phyloP scores from a whole-genome alignment of 2,113 vertebrate species.

The Agapornis roseicollis region DNA sequence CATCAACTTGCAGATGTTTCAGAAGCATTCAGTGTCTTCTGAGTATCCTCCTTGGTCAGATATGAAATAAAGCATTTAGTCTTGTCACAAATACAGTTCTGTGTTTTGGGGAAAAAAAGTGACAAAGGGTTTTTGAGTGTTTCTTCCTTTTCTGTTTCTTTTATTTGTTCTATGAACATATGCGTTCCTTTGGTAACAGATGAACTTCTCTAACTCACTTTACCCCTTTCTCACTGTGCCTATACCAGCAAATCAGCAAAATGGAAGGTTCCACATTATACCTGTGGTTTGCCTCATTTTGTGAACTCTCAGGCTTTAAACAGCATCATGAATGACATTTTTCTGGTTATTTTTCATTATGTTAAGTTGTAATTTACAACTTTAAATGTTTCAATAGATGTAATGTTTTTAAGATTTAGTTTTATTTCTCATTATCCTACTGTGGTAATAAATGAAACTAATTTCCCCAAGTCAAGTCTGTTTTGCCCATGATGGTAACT shows the following conservation, averaged over 20 bases:
- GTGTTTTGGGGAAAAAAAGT: neutral
- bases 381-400: neutral
- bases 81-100: neutral
- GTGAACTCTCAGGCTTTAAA: neutral
- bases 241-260: neutral
- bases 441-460: neutral
- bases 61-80: neutral
- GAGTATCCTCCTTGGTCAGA: neutral
- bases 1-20: neutral
- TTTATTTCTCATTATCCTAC: neutral
- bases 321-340: neutral
- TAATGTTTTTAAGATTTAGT: neutral
- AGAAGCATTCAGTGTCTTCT: neutral
- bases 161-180: neutral
- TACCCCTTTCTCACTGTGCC: neutral
- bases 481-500: neutral
- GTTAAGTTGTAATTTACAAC: neutral
- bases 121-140: neutral
- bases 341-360: neutral
- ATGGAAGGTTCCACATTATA: neutral
- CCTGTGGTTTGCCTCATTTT: neutral
- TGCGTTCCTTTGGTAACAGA: neutral
- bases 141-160: neutral
- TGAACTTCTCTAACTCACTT: neutral
- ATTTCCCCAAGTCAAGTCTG: rapidly evolving